These are phyloP conservation scores for Cnemophilus loriae DNA, from an alignment of 2,113 vertebrate species.

Conservation along the genomic window DNA sequence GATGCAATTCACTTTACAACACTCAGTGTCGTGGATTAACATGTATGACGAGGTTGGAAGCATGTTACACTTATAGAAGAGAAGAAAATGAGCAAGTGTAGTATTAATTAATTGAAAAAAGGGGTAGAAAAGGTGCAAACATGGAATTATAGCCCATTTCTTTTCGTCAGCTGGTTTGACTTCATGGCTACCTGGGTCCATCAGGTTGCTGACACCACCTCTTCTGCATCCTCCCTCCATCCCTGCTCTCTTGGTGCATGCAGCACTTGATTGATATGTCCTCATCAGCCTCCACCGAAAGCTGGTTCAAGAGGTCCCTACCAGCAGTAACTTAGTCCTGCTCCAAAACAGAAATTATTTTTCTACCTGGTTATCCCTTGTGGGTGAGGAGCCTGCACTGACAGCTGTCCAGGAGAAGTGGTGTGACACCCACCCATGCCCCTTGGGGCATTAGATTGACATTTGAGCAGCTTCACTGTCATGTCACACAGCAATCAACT, in stretches of 20 bases:
- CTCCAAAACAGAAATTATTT: not conserved
- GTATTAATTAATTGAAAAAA: not conserved
- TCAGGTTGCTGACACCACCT: not conserved
- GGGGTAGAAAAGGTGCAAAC: not conserved
- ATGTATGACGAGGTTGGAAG: not conserved
- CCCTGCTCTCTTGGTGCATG: not conserved
- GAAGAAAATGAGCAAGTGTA: not conserved
- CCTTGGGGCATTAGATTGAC: not conserved
- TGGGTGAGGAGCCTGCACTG: not conserved
- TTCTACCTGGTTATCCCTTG: not conserved
- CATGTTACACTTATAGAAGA: not conserved
- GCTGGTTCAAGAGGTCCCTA: not conserved
- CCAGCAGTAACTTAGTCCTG: not conserved
- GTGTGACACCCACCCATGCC: not conserved
- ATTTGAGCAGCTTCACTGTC: not conserved
- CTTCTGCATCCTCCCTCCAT: not conserved
- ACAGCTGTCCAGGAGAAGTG: not conserved
- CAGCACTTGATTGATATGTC: not conserved
- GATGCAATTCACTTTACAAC: not conserved
- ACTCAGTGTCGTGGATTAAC: not conserved
- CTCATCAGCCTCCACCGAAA: not conserved
- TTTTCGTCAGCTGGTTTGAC: not conserved
- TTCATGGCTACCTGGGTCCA: not conserved
- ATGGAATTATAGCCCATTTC: not conserved
- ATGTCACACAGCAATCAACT: not conserved